Evolutionary conservation across 2,113 vertebrate genomes (phyloP), one percentile per base, ranked within the genome.

Genomic region (Callopanchax toddi): DNA sequence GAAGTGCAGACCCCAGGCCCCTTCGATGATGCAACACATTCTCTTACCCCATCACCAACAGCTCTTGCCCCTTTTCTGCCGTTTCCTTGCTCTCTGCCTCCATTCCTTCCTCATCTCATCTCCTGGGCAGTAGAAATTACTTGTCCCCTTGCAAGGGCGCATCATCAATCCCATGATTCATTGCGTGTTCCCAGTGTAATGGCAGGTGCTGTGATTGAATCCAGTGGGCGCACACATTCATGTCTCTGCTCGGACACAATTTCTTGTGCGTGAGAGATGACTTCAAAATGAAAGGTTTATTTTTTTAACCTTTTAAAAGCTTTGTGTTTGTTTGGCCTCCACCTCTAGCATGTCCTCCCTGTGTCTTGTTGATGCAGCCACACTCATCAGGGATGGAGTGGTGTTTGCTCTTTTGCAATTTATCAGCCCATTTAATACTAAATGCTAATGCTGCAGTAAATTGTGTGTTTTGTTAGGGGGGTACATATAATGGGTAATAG

Each of bases 121-220:
- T 85, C 78, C 60, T n/a, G 62, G 60, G 66, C 81, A 76, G 89
- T 68, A 82, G 76, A 78, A 85, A 92, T 91, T 91, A 90, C 89
- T 91, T 92, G 82, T 82, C 73, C 76, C 79, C 81, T 87, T 79
- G 77, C 79, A 76, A 78, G 78, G 87, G 69, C 62, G 26, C 54
- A 54, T 74, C 61, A 73, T 92, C 86, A 87, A 82, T 92, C 90
- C 82, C 69, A 71, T 76, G 58, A 59, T 79, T 85, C 63, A 63
- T 78, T 66, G 66, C 54, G 43, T 43, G 56, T 76, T 80, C 74
- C 84, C 83, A 67, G 52, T 50, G 2, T 83, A 67, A 76, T 68
- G 59, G 26, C 85, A 87, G 50, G 45, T 76, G 73, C 81, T 83
- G 81, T 88, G 77, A 80, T 87, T 78, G 74, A 81, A 72, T 74